Evolutionary conservation across 23 tunicate genomes (phyloP), one percentile per base, ranked within the genome.

Genomic region (Styela plicata): DNA sequence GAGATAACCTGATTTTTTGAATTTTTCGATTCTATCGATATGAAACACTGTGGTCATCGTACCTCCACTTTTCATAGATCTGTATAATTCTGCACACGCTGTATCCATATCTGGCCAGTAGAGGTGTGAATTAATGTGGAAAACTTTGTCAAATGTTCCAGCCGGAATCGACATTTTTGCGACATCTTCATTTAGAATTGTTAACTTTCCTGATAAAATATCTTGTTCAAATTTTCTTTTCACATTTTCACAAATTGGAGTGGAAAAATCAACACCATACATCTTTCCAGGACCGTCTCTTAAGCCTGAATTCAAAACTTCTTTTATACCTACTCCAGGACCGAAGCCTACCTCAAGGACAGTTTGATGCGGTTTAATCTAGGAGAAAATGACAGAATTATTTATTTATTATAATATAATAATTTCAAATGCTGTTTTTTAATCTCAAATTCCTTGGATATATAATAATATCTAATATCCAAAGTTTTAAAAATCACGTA

Each of bases 41-140:
- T 74, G n/a, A 23, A 74, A 19, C 44, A 74, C 79, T 20, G 79
- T 74, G 19, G 33, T 53, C 79, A 74, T 74, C 0, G n/a, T 20
- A 26, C 34, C 79, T 18, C 24, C 19, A 22, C 53, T 52, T 31
- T 74, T 74, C 53, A 74, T 31, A 32, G 33, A 19, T 74, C 79
- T 74, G 1, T 31, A 31, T 31, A 74, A 31, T 31, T 74, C 53
- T 21, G 23, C 22, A 34, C 79, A 74, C 20, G 53, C 79, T 0
- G 79, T 22, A 19, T 32, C 1, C 0, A 74, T 52, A 74, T 74
- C 79, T 20, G 79, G 79, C 79, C 79, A 74, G 33, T 1, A 74
- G 44, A 74, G 52, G 1, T 74, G 79, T 19, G 34, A 25, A 53
- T 74, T 33, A 20, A 1, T 74, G 79, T 74, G 79, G 57, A 74